These are phyloP conservation scores for human (Homo sapiens) DNA, from an alignment of 2,113 vertebrate genomes.

Conservation along the genomic window DNA sequence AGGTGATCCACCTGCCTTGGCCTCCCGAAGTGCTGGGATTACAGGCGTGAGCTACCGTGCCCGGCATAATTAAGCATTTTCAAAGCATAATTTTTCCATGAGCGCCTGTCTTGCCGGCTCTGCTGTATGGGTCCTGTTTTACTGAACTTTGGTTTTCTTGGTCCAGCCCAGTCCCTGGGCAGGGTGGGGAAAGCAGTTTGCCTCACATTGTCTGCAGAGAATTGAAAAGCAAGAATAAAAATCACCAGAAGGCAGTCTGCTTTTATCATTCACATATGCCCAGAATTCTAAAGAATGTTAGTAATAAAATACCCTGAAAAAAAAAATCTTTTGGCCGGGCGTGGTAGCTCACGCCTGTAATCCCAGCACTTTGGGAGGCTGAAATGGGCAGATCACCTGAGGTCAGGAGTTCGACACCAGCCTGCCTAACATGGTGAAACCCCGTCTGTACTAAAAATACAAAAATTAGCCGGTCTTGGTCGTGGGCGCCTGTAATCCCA, in stretches of 20 bases:
- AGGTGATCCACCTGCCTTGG: no score
- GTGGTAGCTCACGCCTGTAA: no score
- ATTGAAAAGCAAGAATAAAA: not conserved
- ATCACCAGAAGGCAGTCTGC: not conserved
- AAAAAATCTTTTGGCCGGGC: not conserved
- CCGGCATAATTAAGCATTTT: no score
- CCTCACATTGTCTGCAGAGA: not conserved
- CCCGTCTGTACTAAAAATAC: no score
- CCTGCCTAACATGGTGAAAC: no score
- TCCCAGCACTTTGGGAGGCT: no score
- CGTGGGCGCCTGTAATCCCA: no score
- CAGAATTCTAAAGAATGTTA: not conserved
- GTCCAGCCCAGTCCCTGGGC: not conserved
- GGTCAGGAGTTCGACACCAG: no score
- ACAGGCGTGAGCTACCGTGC: no score
- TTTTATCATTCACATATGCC: not conserved
- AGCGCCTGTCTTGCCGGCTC: not conserved
- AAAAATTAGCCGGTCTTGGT: no score
- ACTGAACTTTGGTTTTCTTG: not conserved
- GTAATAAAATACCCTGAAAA: not conserved
- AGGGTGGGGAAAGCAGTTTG: not conserved
- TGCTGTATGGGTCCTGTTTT: not conserved
- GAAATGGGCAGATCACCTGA: fast-evolving
- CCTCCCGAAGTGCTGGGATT: no score
- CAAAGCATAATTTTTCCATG: not conserved